Base-by-base conservation (phyloP, 2,888 invertebrate species). In the Heterodera filipjevi region DNA sequence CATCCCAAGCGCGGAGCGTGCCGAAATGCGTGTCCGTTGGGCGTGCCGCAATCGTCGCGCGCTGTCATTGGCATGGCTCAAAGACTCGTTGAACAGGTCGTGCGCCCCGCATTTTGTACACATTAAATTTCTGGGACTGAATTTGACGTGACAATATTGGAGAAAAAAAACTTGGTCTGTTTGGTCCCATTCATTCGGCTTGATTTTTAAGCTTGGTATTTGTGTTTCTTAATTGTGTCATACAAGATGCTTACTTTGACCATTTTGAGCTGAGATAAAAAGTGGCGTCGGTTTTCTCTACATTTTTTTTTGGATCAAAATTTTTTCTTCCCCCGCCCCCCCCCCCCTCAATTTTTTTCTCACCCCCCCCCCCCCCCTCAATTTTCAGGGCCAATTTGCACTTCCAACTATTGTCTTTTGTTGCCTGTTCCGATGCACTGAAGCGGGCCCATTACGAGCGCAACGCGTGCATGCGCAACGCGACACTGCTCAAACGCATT, bases 21-120 rank as follows among this genome's bases (percentile, higher is more conserved):
- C 74, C n/a, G 82, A 84, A 77, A 73, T 87, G 14, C 80, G 82
- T 33, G 64, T 78, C 12, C 80, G 81, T 59, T 82, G 82, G 82
- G 53, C 81, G 16, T 70, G 80, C 19, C 46, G 32, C 10, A 66
- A 70, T n/a, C 46, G 66, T 33, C 79, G 86, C 3, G 80, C 81
- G 16, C 70, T 87, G 33, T 86, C 86, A 1, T 79, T 86, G 39
- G 84, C 84, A 3, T 87, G 87, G 87, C 79, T 87, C 59, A 87
- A 87, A 70, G 84, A 84, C 33, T 84, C 86, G 1, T 81, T 87
- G 75, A 87, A 86, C 79, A 83, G 84, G 78, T 79, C n/a, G 3
- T 6, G 22, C 3, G 10, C 39, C 39, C 39, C 5, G 39, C 39
- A 6, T 39, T 39, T 39, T n/a, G n/a, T n/a, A n/a, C n/a, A n/a